Conservation (phyloP, 2,113 vertebrate genomes). For the Phaethornis superciliosus region DNA sequence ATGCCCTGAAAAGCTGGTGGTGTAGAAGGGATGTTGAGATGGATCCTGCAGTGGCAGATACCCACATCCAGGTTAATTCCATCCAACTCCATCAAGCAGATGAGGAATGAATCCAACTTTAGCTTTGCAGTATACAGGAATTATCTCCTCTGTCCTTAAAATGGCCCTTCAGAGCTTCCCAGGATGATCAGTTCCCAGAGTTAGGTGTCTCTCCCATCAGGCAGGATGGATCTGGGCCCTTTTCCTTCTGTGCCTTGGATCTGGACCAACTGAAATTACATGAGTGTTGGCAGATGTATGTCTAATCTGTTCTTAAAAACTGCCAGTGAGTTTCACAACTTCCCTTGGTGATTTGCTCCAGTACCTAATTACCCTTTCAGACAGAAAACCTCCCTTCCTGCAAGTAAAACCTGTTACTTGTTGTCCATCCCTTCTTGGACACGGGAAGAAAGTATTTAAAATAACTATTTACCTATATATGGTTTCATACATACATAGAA, state of each 20-base stretch:
- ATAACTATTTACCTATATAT: neutral
- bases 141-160: neutral
- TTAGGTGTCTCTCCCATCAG: slow-evolving; percentile 30
- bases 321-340: slow-evolving; percentile 67
- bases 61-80: neutral
- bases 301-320: slow-evolving; percentile 66
- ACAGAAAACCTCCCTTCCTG: slow-evolving; percentile 46
- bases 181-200: neutral
- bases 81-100: neutral
- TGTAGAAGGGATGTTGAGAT: neutral
- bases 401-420: slow-evolving; percentile 41
- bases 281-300: slow-evolving; percentile 49
- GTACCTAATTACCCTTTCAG: slow-evolving; percentile 61
- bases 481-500: neutral
- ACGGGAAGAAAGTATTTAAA: neutral
- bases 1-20: neutral
- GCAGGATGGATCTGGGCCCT: slow-evolving; percentile 11
- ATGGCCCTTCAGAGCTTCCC: neutral
- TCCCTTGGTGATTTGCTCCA: slow-evolving; percentile 64
- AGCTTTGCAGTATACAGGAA: neutral
- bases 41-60: neutral
- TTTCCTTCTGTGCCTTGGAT: slow-evolving; percentile 49
- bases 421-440: neutral
- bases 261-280: slow-evolving; percentile 50
- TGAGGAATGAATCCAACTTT: neutral